Evolutionary conservation across 2,888 invertebrate species (phyloP).

Genomic region (Campaea margaritaria): DNA sequence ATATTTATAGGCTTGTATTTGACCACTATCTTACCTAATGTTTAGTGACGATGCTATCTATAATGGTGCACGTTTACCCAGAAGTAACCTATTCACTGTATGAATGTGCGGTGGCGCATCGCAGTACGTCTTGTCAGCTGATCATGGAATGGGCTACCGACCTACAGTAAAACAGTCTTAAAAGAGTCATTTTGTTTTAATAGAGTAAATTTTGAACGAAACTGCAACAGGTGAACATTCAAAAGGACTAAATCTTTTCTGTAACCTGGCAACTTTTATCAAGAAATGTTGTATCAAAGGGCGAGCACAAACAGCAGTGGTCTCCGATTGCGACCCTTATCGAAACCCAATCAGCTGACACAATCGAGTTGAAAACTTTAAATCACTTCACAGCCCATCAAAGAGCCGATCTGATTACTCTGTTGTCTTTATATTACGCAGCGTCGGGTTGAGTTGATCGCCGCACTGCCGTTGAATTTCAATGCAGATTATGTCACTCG

Average conservation of each 20-base stretch:
- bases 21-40: too few species aligned
- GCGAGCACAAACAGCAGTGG: neutral
- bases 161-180: too few species aligned
- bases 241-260: neutral
- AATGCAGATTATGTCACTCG: constrained; percentile 60
- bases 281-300: neutral
- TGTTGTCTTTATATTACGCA: constrained; percentile 67
- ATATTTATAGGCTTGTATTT: too few species aligned
- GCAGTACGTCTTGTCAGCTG: too few species aligned
- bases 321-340: constrained; percentile 5
- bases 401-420: constrained; percentile 59
- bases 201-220: too few species aligned
- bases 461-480: constrained; percentile 44
- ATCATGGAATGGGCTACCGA: too few species aligned
- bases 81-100: too few species aligned
- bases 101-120: too few species aligned
- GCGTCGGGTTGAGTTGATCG: constrained; percentile 33
- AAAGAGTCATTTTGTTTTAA: too few species aligned
- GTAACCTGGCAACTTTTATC: neutral
- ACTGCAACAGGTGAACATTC: too few species aligned
- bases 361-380: constrained; percentile 59
- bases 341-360: constrained; percentile 21
- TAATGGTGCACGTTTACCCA: too few species aligned
- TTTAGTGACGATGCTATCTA: too few species aligned
- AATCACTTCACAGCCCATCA: constrained; percentile 59